phyloP scores from a whole-genome alignment of 1,140 invertebrate species.

The Chironomus striatipennis region DNA sequence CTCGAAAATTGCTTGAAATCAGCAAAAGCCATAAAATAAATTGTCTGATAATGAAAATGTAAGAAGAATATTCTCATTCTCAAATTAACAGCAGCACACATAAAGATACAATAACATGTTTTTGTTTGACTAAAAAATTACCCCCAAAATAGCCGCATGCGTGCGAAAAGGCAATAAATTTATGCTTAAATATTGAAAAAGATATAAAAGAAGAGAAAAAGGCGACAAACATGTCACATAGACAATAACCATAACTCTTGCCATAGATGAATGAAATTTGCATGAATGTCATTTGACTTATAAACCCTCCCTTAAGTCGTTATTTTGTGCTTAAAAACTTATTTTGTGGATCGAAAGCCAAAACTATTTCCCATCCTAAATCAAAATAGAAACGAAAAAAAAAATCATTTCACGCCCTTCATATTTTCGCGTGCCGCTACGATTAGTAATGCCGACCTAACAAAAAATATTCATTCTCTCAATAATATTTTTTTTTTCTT shows the following conservation, averaged over 20 bases:
- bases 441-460: background rate
- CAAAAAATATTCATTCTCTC: background rate
- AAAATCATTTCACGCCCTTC: background rate
- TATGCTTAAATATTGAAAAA: background rate
- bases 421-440: constrained; percentile 17
- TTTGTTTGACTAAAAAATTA: too few species aligned
- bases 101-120: too few species aligned
- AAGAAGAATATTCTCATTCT: too few species aligned
- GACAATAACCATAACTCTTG: background rate
- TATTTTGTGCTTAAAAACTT: background rate
- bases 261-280: background rate
- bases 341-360: background rate
- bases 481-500: too few species aligned
- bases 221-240: background rate
- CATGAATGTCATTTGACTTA: background rate
- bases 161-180: constrained; percentile 1
- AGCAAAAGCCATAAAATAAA: too few species aligned
- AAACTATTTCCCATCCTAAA: background rate
- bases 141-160: background rate
- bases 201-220: background rate
- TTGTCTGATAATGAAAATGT: too few species aligned
- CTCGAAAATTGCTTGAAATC: too few species aligned
- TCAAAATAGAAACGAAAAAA: too few species aligned
- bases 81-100: too few species aligned
- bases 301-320: background rate